These are phyloP conservation scores for Chironex yamaguchii DNA, from an alignment of 30 jellyfish, hydroid and myxozoan genomes.

Conservation along the genomic window DNA sequence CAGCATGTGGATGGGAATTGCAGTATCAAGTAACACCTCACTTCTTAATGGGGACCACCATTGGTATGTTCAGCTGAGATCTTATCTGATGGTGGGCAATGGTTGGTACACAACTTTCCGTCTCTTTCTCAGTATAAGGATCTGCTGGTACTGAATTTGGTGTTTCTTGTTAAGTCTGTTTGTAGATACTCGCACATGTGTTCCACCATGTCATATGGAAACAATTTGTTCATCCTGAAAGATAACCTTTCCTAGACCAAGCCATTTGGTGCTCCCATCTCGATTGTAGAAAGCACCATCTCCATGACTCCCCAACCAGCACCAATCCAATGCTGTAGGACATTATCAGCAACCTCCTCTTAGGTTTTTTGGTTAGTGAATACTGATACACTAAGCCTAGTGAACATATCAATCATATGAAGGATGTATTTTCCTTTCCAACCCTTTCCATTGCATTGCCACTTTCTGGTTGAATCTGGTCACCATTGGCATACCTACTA, in stretches of 20 bases:
- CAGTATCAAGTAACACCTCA: too few relatives aligned
- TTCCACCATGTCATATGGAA: constrained; percentile 19
- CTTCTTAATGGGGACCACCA: too few relatives aligned
- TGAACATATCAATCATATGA: constrained; percentile 1
- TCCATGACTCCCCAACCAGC: neutral
- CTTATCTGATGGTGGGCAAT: too few relatives aligned
- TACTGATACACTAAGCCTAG: constrained; percentile 16
- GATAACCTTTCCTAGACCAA: constrained; percentile 75
- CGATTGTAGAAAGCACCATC: constrained; percentile 72
- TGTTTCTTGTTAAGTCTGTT: too few relatives aligned
- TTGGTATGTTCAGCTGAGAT: too few relatives aligned
- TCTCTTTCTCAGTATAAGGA: too few relatives aligned
- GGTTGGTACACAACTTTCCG: too few relatives aligned
- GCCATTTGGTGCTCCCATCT: constrained; percentile 50
- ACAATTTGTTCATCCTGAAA: constrained; percentile 56
- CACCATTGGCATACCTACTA: constrained; percentile 55
- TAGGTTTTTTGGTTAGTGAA: constrained; percentile 13
- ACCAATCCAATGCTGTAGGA: constrained; percentile 22
- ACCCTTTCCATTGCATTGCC: constrained; percentile 33
- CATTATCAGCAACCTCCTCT: constrained; percentile 10
- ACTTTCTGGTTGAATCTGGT: constrained; percentile 48
- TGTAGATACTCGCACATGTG: constrained; percentile 30
- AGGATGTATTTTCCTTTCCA: constrained; percentile 1
- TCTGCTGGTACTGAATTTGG: too few relatives aligned
- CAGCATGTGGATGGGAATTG: too few relatives aligned